A percentile compares a stretch with the other conserved stretches of the same genome.
These are phyloP conservation scores for Cnemophilus loriae DNA, from an alignment of 2,113 vertebrate species.

Conservation along the genomic window DNA sequence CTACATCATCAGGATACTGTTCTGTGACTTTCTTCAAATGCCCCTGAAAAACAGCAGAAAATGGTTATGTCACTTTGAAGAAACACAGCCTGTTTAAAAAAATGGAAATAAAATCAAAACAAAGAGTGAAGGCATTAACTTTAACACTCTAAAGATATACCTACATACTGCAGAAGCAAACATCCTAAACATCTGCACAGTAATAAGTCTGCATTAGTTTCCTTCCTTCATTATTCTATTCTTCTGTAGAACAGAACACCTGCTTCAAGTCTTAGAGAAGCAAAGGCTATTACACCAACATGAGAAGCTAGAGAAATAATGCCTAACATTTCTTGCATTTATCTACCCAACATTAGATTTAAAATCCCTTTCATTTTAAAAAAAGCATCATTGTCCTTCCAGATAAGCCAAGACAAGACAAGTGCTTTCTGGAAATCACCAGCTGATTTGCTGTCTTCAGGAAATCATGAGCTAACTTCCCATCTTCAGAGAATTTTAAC, in stretches of 20 bases:
- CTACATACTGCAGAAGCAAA: not conserved
- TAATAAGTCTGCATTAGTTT: not conserved
- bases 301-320: not conserved
- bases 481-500: not conserved
- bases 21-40: constrained; percentile 98
- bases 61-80: not conserved
- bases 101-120: not conserved
- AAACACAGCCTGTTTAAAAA: not conserved
- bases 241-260: not conserved
- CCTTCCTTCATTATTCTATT: not conserved
- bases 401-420: not conserved
- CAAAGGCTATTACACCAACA: not conserved
- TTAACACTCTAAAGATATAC: not conserved
- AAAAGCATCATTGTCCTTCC: not conserved
- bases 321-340: not conserved
- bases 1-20: constrained; percentile 97
- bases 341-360: not conserved
- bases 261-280: not conserved
- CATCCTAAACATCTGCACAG: not conserved
- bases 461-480: not conserved
- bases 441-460: not conserved
- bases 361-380: not conserved
- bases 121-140: not conserved
- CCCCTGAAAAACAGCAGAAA: constrained; percentile 74
- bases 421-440: not conserved